phyloP scores from a whole-genome alignment of 2,113 vertebrate species.

The Melospiza melodia region DNA sequence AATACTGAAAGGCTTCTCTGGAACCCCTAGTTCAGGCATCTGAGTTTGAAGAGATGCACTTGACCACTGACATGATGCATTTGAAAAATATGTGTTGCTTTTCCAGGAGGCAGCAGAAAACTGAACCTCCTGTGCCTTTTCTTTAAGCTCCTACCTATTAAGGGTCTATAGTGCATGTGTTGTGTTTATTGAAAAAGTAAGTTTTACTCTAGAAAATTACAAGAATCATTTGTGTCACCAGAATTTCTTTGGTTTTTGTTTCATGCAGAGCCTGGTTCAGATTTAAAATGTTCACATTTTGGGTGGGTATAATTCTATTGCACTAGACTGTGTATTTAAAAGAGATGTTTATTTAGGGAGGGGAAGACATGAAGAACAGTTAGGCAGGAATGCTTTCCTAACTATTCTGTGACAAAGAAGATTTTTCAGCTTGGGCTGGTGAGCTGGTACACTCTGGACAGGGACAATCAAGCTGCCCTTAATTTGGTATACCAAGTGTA shows the following conservation, averaged over 20 bases:
- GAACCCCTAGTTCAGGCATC: background rate
- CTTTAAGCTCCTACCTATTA: background rate
- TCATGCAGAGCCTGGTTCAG: background rate
- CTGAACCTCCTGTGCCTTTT: background rate
- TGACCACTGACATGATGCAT: background rate
- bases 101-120: background rate
- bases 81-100: background rate
- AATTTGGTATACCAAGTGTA: background rate
- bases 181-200: background rate
- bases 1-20: background rate
- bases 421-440: background rate
- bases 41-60: background rate
- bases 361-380: background rate
- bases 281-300: background rate
- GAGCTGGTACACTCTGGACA: background rate
- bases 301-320: background rate
- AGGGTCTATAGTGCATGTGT: background rate
- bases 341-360: background rate
- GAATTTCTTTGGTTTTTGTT: background rate
- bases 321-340: background rate
- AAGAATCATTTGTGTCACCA: background rate
- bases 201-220: background rate
- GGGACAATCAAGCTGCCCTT: background rate
- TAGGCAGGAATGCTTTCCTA: background rate
- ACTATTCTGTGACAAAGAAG: background rate